Percentiles rank a stretch among this genome's conserved stretches.
These are phyloP conservation scores for Diploscapter pachys DNA, from an alignment of 1,140 invertebrate genomes.

Conservation along the genomic window DNA sequence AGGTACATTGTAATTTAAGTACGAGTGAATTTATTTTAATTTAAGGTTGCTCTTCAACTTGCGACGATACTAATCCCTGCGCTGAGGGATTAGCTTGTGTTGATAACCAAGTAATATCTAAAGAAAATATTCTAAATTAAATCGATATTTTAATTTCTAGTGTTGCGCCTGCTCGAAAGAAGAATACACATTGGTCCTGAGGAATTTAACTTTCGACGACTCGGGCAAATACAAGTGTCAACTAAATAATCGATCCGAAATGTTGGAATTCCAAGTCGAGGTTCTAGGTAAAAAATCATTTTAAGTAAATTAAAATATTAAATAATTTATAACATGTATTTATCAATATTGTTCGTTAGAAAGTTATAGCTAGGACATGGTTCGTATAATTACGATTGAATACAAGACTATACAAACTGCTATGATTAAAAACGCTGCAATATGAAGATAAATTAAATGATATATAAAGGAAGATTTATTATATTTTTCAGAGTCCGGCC, in stretches of 20 bases:
- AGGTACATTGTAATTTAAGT: conserved; percentile 3
- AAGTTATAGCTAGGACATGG: too few species aligned
- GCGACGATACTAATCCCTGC: conserved; percentile 31
- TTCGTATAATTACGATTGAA: too few species aligned
- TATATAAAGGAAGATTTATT: not conserved
- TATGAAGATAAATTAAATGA: not conserved
- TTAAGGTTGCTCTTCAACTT: conserved; percentile 28
- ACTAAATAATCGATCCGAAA: conserved; percentile 33
- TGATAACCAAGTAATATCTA: conserved; percentile 17
- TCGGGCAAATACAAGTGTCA: conserved; percentile 41
- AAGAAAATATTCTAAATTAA: too few species aligned
- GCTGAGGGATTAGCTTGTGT: conserved; percentile 34
- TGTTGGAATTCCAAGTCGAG: conserved; percentile 42
- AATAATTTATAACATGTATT: not conserved
- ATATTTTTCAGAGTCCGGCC: conserved; percentile 35
- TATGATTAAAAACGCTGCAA: not conserved
- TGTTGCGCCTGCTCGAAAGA: conserved; percentile 37
- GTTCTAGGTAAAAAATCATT: conserved; percentile 30
- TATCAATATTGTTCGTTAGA: too few species aligned
- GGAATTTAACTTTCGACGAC: conserved; percentile 40
- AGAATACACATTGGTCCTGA: conserved; percentile 38
- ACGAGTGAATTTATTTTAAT: not conserved
- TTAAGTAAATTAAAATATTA: not conserved
- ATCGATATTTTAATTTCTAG: not conserved
- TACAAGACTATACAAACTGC: not conserved